phyloP scores from a whole-genome alignment of 2,797 vertebrate genomes.

The Tragelaphus eurycerus region DNA sequence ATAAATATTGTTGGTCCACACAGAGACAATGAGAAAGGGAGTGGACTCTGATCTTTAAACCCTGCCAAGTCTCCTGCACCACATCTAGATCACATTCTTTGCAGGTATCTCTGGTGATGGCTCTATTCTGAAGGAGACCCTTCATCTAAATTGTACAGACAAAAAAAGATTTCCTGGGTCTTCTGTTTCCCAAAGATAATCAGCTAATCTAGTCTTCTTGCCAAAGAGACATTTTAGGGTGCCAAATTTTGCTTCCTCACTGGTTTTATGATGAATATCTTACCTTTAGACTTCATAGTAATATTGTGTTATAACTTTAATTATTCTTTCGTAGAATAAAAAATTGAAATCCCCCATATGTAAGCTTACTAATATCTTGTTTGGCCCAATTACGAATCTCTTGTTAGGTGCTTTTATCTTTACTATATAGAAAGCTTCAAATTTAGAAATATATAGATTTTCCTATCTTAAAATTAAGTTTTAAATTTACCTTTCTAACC shows the following conservation, averaged over 20 bases:
- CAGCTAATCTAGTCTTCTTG: not conserved
- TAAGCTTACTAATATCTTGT: not conserved
- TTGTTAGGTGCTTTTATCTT: slow-evolving; percentile 41
- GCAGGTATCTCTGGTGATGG: not conserved
- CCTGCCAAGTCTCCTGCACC: not conserved
- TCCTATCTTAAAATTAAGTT: not conserved
- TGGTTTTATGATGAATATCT: slow-evolving; percentile 5
- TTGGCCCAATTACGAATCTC: slow-evolving; percentile 12
- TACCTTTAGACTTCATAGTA: not conserved
- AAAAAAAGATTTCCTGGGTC: not conserved
- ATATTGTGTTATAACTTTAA: slow-evolving; percentile 13
- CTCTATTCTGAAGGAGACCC: not conserved
- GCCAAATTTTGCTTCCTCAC: not conserved
- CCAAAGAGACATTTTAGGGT: not conserved
- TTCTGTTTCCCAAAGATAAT: not conserved
- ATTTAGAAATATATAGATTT: not conserved
- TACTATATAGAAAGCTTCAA: not conserved
- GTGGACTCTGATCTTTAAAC: not conserved
- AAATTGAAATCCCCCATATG: not conserved
- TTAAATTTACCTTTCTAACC: not conserved
- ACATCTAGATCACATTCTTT: not conserved
- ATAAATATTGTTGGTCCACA: not conserved
- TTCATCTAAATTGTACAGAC: not conserved
- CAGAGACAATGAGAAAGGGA: not conserved
- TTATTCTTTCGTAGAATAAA: slow-evolving; percentile 41